phyloP scores from a whole-genome alignment of 30 jellyfish, hydroid and myxozoan genomes.

The Haliclystus octoradiatus region DNA sequence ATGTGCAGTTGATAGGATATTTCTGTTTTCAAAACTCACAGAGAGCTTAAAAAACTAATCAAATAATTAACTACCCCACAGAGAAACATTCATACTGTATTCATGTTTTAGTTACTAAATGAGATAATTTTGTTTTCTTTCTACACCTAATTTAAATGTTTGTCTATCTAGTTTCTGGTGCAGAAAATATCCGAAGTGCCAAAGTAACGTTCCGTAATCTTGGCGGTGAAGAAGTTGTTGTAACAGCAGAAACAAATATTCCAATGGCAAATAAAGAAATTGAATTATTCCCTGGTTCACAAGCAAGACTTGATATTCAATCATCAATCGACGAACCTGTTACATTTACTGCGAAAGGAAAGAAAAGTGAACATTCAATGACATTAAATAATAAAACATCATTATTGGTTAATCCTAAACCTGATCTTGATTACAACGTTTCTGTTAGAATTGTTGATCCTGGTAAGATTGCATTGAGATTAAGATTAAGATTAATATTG shows the following conservation, averaged over 20 bases:
- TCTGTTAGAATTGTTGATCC: conserved; percentile 48
- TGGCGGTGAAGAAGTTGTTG: conserved; percentile 62
- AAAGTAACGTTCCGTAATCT: conserved; percentile 75
- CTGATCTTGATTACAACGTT: conserved; percentile 57
- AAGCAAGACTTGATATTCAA: conserved; percentile 81
- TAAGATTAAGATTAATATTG: too few species aligned
- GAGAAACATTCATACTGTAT: too few species aligned
- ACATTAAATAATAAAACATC: conserved; percentile 49
- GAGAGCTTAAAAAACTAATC: too few species aligned
- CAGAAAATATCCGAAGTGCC: conserved; percentile 48
- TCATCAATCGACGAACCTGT: conserved; percentile 88
- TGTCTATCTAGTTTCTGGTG: conserved; percentile 3
- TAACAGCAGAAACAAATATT: conserved; percentile 79
- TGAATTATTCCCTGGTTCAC: conserved; percentile 78
- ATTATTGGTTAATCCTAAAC: conserved; percentile 50
- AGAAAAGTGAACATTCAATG: conserved; percentile 22
- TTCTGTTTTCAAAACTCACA: too few species aligned
- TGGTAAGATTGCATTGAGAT: conserved; percentile 10
- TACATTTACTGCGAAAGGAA: conserved; percentile 63
- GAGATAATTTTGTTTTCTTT: too few species aligned
- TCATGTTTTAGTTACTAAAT: too few species aligned
- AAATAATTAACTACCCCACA: too few species aligned
- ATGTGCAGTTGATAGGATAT: too few species aligned
- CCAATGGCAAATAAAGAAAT: conserved; percentile 86
- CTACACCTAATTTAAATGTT: too few species aligned